Evolutionary conservation across 2,797 vertebrate species (phyloP).

Genomic region (Peromyscus melanophrys): DNA sequence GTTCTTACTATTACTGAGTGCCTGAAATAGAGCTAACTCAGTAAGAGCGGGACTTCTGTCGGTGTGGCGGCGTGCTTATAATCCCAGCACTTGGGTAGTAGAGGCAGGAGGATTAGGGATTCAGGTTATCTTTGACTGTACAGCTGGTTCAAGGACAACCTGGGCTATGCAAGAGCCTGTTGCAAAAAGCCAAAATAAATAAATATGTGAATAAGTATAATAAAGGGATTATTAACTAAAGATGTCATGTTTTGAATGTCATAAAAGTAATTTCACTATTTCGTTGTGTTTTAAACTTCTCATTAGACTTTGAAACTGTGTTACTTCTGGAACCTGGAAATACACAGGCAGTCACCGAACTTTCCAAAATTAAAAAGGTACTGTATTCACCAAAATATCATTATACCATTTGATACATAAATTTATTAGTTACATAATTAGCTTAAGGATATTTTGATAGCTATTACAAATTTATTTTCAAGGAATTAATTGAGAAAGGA

Average conservation of each 20-base stretch:
- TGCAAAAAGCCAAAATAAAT: neutral
- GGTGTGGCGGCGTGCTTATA: neutral
- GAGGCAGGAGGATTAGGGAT: neutral
- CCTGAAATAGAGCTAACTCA: neutral
- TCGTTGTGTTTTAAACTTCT: conserved; percentile 67
- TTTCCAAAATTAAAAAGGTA: conserved; percentile 95
- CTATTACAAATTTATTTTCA: conserved; percentile 73
- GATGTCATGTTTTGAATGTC: conserved; percentile 45
- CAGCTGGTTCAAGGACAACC: neutral
- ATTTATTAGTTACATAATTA: conserved; percentile 64
- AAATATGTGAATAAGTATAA: neutral
- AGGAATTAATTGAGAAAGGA: conserved; percentile 90
- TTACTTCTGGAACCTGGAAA: conserved; percentile 97
- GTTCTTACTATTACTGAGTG: neutral
- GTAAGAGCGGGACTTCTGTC: neutral
- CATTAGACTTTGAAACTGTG: conserved; percentile 95
- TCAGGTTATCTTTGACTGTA: neutral
- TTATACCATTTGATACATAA: conserved; percentile 35
- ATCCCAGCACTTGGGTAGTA: neutral
- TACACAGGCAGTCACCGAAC: conserved; percentile 96
- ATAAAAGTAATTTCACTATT: neutral
- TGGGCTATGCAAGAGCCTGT: neutral
- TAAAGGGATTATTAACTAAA: neutral
- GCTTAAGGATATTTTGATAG: conserved; percentile 67
- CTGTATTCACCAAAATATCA: conserved; percentile 18